Conservation (phyloP, 2,113 vertebrate species). For the Podilymbus podiceps region DNA sequence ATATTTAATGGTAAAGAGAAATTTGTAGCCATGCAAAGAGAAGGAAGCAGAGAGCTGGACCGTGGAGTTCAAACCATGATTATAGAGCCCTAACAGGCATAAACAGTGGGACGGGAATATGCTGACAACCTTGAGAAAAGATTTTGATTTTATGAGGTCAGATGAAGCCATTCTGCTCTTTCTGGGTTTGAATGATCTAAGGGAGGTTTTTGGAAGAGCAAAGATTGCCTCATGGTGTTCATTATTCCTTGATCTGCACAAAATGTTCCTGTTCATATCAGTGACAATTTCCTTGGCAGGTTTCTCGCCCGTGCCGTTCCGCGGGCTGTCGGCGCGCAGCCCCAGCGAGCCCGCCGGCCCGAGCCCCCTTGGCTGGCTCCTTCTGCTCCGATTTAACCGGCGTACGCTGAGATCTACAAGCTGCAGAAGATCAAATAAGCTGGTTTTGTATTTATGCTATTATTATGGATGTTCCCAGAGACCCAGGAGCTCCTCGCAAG, state of each 20-base stretch:
- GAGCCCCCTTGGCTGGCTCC: neutral
- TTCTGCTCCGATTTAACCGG: neutral
- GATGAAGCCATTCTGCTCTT: neutral
- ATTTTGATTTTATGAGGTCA: neutral
- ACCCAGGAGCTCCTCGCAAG: neutral
- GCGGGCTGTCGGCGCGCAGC: accelerated
- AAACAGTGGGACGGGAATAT: neutral
- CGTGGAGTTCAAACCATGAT: neutral
- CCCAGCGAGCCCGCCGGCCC: neutral
- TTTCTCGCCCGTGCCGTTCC: neutral
- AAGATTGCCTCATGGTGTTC: neutral
- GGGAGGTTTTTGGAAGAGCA: neutral
- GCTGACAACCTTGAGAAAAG: neutral
- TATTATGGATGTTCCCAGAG: neutral
- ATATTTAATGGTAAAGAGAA: neutral
- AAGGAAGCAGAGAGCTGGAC: neutral
- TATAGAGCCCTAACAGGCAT: neutral
- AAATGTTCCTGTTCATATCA: neutral
- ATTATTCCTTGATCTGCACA: neutral
- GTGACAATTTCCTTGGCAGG: neutral
- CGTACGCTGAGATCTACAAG: accelerated
- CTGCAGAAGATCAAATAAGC: neutral
- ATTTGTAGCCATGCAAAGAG: neutral
- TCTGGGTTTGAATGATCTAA: neutral
- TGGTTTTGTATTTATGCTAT: neutral